Conservation (phyloP, 2,113 vertebrate genomes). For the Carlito syrichta region DNA sequence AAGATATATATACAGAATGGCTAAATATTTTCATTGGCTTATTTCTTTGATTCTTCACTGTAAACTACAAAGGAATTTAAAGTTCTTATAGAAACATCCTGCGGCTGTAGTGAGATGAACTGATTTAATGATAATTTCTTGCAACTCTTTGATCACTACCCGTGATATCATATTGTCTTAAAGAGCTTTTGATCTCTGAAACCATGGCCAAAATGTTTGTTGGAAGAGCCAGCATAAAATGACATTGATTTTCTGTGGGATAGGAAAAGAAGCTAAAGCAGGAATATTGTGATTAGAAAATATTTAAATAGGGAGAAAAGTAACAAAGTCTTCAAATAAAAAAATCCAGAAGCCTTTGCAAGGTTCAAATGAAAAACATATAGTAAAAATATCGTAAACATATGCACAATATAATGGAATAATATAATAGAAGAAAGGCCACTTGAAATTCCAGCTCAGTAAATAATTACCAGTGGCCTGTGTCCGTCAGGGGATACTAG, state of each 20-base stretch:
- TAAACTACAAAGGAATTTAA: neutral
- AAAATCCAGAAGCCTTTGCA: constrained; percentile 30
- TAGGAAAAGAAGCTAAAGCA: neutral
- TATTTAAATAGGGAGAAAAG: neutral
- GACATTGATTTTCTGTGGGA: neutral
- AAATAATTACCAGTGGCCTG: neutral
- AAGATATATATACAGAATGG: neutral
- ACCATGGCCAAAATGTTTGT: neutral
- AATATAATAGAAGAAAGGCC: neutral
- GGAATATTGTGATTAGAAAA: neutral
- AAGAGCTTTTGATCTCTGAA: constrained; percentile 7
- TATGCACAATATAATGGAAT: neutral
- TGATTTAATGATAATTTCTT: constrained; percentile 12
- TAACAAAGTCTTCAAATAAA: neutral
- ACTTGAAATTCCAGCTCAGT: neutral
- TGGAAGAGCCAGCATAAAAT: constrained; percentile 3
- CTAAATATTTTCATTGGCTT: neutral
- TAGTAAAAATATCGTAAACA: neutral
- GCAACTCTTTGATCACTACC: neutral
- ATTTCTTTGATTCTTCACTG: neutral
- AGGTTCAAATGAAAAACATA: neutral
- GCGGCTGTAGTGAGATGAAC: neutral
- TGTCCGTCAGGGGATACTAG: neutral
- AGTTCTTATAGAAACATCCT: neutral
- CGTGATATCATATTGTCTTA: neutral